A percentile compares a stretch with the other conserved stretches of the same genome.
Conservation (phyloP, 2,888 invertebrate species). For the Pachycephus smyrnensis region DNA sequence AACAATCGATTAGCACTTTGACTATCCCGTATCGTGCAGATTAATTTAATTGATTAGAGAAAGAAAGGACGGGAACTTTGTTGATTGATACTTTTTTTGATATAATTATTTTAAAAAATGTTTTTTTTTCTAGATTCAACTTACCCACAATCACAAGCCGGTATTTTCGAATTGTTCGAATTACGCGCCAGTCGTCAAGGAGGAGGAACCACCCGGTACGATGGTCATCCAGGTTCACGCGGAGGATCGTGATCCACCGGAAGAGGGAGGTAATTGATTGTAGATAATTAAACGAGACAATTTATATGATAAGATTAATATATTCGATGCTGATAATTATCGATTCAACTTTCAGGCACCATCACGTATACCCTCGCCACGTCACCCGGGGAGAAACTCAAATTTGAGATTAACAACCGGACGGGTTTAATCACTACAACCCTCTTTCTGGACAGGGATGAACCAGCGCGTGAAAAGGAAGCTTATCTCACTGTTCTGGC, state of each 20-base stretch:
- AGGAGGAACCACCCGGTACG: slow-evolving; percentile 80
- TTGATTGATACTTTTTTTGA: neutral
- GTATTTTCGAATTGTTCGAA: slow-evolving; percentile 85
- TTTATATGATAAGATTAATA: neutral
- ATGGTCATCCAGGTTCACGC: slow-evolving; percentile 83
- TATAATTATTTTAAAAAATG: neutral
- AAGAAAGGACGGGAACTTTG: too few species aligned
- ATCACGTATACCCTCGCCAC: slow-evolving; percentile 87
- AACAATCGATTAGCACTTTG: neutral
- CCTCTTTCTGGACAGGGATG: slow-evolving; percentile 89
- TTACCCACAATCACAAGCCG: slow-evolving; percentile 84
- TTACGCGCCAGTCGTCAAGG: slow-evolving; percentile 85
- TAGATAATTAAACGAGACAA: neutral
- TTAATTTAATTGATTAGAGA: too few species aligned
- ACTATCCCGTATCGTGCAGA: neutral
- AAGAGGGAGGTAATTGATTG: slow-evolving; percentile 73
- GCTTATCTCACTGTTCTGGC: slow-evolving; percentile 90
- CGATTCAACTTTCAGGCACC: slow-evolving; percentile 66
- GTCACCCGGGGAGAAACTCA: slow-evolving; percentile 78
- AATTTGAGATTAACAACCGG: slow-evolving; percentile 82
- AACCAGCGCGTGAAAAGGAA: slow-evolving; percentile 86
- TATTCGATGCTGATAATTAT: neutral
- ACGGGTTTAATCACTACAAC: slow-evolving; percentile 84
- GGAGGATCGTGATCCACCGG: slow-evolving; percentile 78
- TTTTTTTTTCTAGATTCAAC: neutral